Evolutionary conservation across 2,797 vertebrate species (phyloP), one percentile per base, ranked within the genome.

Genomic region (Pyrocephalus nanus): DNA sequence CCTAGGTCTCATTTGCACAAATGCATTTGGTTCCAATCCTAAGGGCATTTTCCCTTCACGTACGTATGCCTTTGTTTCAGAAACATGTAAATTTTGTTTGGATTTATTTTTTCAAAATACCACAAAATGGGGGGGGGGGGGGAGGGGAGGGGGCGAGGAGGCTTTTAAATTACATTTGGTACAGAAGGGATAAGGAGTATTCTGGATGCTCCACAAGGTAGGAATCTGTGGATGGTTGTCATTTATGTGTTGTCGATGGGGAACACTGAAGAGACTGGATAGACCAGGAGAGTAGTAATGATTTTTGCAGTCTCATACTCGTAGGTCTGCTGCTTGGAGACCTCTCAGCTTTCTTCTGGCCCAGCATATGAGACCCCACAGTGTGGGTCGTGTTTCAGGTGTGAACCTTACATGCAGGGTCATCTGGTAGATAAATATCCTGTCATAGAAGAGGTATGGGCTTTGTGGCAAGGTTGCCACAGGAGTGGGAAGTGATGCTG

Each of bases 1-100:
- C 91, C 60, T 82, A 60, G 65, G 69, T 82, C 88, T 91, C 74
- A 79, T 96, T 97, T 95, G 83, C 71, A 76, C 74, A 96, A 89
- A 83, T n/a, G 50, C 38, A 62, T 79, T 92, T 78, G 51, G 15
- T 96, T 92, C 70, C 90, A 78, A 40, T 93, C 83, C 71, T 85
- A 40, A 85, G 86, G 95, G 90, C 67, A 67, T 93, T 94, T 92
- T 79, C 38, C 42, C 47, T 95, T 95, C 50, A 54, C 6, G 25
- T 88, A 81, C 47, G 65, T 90, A 32, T 61, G 76, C 45, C 40
- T 88, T 76, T 5, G 0, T 90, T 95, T 95, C 53, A 90, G 83
- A 93, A 93, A 92, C 34, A 50, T 45, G 40, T 82, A 75, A 50
- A 88, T 88, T 94, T 92, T 71, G 53, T 93, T 95, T 94, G 64